Evolutionary conservation across 2,113 vertebrate species (phyloP).

Genomic region (Patagioenas fasciata): DNA sequence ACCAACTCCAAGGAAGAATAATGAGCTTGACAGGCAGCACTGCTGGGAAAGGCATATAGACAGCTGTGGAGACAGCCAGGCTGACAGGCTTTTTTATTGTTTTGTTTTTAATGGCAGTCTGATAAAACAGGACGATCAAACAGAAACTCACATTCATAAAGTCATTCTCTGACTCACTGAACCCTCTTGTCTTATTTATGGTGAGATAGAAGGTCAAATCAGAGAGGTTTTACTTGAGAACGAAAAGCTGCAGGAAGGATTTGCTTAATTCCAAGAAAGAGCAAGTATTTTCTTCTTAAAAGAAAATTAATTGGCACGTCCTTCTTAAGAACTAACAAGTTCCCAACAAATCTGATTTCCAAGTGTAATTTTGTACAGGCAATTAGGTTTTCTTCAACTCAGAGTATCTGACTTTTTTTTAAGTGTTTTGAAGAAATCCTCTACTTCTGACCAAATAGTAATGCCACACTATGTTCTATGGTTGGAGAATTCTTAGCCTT

Average conservation of each 20-base stretch:
- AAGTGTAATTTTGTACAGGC: not conserved
- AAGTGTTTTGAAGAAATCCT: not conserved
- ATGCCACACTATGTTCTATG: not conserved
- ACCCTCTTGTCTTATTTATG: constrained; percentile 29
- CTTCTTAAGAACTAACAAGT: not conserved
- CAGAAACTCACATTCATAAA: constrained; percentile 39
- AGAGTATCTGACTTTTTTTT: not conserved
- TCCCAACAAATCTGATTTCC: not conserved
- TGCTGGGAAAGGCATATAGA: constrained; percentile 14
- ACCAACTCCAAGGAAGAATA: not conserved
- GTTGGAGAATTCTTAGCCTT: not conserved
- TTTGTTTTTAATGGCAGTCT: constrained; percentile 13
- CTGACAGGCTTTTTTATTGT: constrained; percentile 56
- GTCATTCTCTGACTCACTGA: constrained; percentile 38
- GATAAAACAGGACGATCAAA: constrained; percentile 32
- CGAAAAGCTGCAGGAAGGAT: constrained; percentile 35
- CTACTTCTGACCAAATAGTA: not conserved
- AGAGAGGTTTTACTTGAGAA: constrained; percentile 18
- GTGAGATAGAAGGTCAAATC: constrained; percentile 4
- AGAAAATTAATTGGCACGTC: not conserved
- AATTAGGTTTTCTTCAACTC: not conserved
- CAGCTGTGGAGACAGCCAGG: constrained; percentile 33
- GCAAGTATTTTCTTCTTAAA: not conserved
- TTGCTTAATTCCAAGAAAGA: constrained; percentile 43
- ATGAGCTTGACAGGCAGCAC: constrained; percentile 11